Percentiles rank a stretch among this genome's conserved stretches.
phyloP scores from a whole-genome alignment of 2,113 vertebrate species.

The Chionomys nivalis region DNA sequence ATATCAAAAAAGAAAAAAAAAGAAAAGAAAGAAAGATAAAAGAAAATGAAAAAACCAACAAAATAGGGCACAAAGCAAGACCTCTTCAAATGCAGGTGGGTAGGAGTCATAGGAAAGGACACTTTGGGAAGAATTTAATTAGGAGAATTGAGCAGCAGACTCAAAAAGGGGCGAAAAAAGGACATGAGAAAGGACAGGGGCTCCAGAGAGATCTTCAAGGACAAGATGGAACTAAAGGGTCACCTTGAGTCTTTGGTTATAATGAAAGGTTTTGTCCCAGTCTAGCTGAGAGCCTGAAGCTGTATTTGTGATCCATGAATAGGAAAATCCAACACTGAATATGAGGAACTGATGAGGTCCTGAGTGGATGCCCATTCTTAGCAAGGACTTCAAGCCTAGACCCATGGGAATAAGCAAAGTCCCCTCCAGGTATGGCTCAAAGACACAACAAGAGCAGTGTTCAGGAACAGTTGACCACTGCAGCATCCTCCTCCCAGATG shows the following conservation, averaged over 20 bases:
- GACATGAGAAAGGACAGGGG: background rate
- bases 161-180: background rate
- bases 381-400: background rate
- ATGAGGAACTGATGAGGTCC: background rate
- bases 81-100: background rate
- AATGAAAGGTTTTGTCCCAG: background rate
- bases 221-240: background rate
- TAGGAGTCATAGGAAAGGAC: background rate
- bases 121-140: background rate
- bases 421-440: background rate
- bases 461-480: background rate
- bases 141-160: background rate
- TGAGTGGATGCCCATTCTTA: background rate
- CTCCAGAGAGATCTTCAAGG: background rate
- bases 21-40: background rate
- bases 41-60: background rate
- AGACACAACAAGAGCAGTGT: background rate
- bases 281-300: constrained; percentile 1
- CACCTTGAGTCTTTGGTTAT: background rate
- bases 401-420: background rate
- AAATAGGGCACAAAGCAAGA: background rate
- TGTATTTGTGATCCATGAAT: background rate
- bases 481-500: background rate
- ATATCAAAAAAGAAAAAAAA: too few relatives aligned
- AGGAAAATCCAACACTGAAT: background rate